phyloP scores from a whole-genome alignment of 2,888 invertebrate genomes.

The Apotomis betuletana region DNA sequence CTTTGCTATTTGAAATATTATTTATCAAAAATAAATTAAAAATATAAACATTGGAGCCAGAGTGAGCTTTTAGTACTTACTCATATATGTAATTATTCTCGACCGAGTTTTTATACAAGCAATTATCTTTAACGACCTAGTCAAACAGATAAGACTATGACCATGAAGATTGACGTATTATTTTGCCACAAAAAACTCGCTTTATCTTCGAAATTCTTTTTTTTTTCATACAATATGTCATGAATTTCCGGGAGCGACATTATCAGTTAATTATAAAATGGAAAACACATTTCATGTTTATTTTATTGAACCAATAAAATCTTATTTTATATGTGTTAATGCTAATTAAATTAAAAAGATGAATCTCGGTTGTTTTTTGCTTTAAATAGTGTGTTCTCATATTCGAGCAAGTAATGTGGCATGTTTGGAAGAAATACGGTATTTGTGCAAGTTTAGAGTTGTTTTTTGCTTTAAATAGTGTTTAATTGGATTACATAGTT shows the following conservation, averaged over 20 bases:
- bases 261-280: constrained; percentile 9
- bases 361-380: not conserved
- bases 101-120: not conserved
- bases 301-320: constrained; percentile 20
- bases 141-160: constrained; percentile 7
- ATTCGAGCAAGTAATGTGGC: too few species aligned
- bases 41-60: too few species aligned
- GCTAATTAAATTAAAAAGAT: constrained; percentile 11
- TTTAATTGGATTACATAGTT: too few species aligned
- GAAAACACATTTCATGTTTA: constrained; percentile 28
- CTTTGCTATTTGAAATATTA: too few species aligned
- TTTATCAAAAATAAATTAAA: too few species aligned
- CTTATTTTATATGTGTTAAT: constrained; percentile 17
- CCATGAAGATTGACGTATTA: constrained; percentile 11
- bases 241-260: constrained; percentile 20
- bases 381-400: too few species aligned
- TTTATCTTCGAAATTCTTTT: not conserved
- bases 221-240: constrained; percentile 18
- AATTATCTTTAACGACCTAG: constrained; percentile 23
- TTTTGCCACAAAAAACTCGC: constrained; percentile 7
- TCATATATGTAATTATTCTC: not conserved
- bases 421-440: too few species aligned
- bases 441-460: too few species aligned
- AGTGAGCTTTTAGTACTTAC: not conserved
- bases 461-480: too few species aligned